Percentiles rank a stretch among this genome's conserved stretches.
Conservation (phyloP, 2,113 vertebrate genomes). For the Ancistrus triradiatus region DNA sequence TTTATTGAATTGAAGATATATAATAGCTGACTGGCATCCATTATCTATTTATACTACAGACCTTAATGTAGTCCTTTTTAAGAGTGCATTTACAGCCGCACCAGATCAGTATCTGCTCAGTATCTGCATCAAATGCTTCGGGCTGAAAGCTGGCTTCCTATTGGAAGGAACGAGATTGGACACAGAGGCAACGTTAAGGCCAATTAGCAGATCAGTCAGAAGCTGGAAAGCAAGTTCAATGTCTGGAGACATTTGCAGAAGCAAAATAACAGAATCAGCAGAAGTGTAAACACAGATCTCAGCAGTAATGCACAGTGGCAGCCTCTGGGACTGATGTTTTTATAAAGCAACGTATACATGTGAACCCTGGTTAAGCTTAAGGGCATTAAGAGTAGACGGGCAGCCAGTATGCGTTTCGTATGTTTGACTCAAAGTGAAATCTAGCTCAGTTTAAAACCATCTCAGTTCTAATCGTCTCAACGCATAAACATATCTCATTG, state of each 20-base stretch:
- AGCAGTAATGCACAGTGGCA: slow-evolving; percentile 25
- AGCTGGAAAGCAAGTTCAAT: slow-evolving; percentile 29
- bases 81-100: slow-evolving; percentile 21
- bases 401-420: too few relatives aligned
- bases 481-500: neutral
- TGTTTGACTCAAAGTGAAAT: neutral
- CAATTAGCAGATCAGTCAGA: slow-evolving; percentile 32
- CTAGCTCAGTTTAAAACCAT: neutral
- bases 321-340: slow-evolving; percentile 25
- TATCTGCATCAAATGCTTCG: slow-evolving; percentile 18
- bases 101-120: slow-evolving; percentile 33
- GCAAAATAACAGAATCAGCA: slow-evolving; percentile 38
- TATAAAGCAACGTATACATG: slow-evolving; percentile 15
- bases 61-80: slow-evolving; percentile 47
- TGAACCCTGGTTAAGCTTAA: slow-evolving; percentile 16
- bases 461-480: neutral
- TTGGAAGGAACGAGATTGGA: neutral
- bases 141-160: slow-evolving; percentile 2
- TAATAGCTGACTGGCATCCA: slow-evolving; percentile 70
- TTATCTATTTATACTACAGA: slow-evolving; percentile 67
- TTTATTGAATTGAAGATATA: slow-evolving; percentile 76
- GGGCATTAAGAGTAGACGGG: neutral
- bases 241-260: slow-evolving; percentile 27
- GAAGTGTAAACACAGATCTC: slow-evolving; percentile 32
- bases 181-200: neutral